Conservation (phyloP, 2,888 invertebrate genomes). For the Meandrusa payeni region DNA sequence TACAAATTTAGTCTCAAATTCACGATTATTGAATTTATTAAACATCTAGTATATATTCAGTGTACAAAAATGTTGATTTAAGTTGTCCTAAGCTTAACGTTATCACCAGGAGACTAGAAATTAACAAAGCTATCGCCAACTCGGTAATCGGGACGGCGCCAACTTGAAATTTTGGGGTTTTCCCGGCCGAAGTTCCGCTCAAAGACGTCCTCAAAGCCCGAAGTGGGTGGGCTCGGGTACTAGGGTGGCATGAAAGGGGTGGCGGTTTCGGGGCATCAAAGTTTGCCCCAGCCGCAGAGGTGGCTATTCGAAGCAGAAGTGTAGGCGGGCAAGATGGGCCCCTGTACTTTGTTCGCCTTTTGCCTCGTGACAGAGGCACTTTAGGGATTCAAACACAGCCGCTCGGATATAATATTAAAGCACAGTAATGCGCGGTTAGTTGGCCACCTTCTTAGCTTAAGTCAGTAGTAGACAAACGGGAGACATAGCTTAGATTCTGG, state of each 20-base stretch:
- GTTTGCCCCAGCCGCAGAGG: constrained; percentile 68
- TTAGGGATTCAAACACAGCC: constrained; percentile 72
- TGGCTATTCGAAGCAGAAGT: constrained; percentile 54
- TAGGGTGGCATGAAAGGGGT: constrained; percentile 64
- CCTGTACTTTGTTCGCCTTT: constrained; percentile 76
- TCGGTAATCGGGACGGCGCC: constrained; percentile 68
- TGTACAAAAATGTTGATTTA: too few species aligned
- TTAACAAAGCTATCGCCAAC: constrained; percentile 74
- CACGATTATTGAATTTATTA: too few species aligned
- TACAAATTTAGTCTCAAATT: too few species aligned
- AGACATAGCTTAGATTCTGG: constrained; percentile 1
- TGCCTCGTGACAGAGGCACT: constrained; percentile 75
- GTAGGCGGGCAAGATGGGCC: constrained; percentile 60
- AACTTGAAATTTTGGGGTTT: constrained; percentile 77
- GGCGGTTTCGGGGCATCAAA: constrained; percentile 67
- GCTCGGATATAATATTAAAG: constrained; percentile 50
- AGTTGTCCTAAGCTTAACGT: constrained; percentile 21
- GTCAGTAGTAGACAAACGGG: constrained; percentile 1
- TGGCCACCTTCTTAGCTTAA: constrained; percentile 9
- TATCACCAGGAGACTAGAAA: constrained; percentile 65
- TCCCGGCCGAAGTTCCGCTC: constrained; percentile 73
- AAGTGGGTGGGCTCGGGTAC: constrained; percentile 66
- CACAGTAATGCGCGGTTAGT: constrained; percentile 31
- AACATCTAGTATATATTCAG: too few species aligned
- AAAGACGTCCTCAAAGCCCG: constrained; percentile 78